Percentiles rank a stretch among this genome's conserved stretches.
phyloP scores from a whole-genome alignment of 2,113 vertebrate genomes.

The Spheniscus mendiculus region DNA sequence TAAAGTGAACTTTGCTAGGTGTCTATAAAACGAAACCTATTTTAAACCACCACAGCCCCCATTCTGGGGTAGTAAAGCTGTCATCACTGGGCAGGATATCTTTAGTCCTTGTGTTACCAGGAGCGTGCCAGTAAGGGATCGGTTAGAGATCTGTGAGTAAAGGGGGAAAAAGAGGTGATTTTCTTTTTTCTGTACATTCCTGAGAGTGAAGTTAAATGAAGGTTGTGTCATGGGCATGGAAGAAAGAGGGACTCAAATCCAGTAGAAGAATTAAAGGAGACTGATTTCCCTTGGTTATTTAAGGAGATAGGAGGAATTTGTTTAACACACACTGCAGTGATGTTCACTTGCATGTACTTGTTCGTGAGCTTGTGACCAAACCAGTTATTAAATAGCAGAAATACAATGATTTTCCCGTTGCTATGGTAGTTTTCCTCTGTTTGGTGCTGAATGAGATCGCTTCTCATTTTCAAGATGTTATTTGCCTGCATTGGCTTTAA shows the following conservation, averaged over 20 bases:
- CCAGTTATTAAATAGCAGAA: neutral
- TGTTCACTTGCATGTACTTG: neutral
- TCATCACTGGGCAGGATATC: neutral
- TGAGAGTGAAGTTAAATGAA: neutral
- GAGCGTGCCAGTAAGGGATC: neutral
- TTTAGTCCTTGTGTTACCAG: neutral
- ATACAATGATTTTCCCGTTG: neutral
- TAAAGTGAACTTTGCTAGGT: neutral
- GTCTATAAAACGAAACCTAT: neutral
- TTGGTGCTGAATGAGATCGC: neutral
- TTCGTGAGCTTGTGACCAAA: neutral
- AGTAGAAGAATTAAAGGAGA: neutral
- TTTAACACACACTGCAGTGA: neutral
- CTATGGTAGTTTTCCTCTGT: neutral
- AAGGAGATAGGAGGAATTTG: neutral
- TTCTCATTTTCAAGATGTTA: neutral
- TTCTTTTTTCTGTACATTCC: neutral
- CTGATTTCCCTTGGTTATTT: neutral
- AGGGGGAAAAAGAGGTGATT: neutral
- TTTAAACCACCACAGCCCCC: neutral
- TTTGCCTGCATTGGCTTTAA: neutral
- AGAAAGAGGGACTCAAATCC: neutral
- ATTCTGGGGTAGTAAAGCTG: neutral
- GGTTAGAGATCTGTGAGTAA: neutral
- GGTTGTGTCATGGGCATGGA: neutral